Evolutionary conservation across 2,113 vertebrate species (phyloP), one percentile per base, ranked within the genome.

Genomic region (Thunnus maccoyii): DNA sequence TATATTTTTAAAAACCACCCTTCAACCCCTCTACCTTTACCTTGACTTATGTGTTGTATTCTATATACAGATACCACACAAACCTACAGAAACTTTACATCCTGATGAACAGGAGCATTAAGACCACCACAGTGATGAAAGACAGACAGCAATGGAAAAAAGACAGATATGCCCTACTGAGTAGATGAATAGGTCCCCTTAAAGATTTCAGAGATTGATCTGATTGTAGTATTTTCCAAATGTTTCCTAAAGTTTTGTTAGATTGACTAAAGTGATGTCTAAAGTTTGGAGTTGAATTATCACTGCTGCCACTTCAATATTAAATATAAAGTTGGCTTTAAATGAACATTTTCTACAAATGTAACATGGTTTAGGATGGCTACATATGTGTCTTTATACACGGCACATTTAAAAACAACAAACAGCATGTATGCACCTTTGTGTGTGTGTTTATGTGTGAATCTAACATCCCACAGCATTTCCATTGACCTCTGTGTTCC

Each of bases 391-490:
- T 41, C 8, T 66, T 51, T 18, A 12, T 22, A 74, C n/a, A 48
- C 14, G 20, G 44, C 41, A 65, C 41, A 47, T 65, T 22, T 12
- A 46, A 65, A 65, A 65, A 44, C 44, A 56, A 41, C 32, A 36
- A 36, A 54, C 58, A 48, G 14, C 13, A 10, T 52, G n/a, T 60
- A 44, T 46, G 20, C 41, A 41, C 41, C 22, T 44, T 5, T 55
- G 17, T 41, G 18, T 27, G 1, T 56, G 58, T 62, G 61, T 66
- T 20, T 14, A n/a, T 30, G 1, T 52, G 25, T 27, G 27, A 7
- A 46, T 73, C 91, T 93, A 97, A 85, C 94, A 95, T 60, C 82
- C 85, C 8, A 92, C 78, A 2, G 94, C 80, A n/a, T 86, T 92
- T 83, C 90, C 83, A 25, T 91, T 87, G 58, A 88, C 67, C 67